Base-by-base conservation (phyloP, 2,888 invertebrate genomes). In the Abrostola triplasia region DNA sequence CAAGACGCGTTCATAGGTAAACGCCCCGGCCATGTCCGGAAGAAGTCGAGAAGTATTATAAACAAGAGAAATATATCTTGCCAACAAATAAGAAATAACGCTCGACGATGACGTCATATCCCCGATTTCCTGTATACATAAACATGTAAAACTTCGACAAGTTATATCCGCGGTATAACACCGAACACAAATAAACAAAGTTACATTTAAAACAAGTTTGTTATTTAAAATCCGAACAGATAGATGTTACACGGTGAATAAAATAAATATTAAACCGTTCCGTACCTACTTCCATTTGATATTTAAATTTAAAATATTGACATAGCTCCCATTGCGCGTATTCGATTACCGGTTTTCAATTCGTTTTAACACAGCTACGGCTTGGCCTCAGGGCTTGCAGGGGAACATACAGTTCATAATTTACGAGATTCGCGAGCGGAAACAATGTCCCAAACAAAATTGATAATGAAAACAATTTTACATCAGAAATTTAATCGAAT, bases 341-440 rank as follows among this genome's bases (percentile, higher is more conserved):
- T 93, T 93, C 93, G 94, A 94, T 94, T 93, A 93, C 93, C 91
- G 91, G 92, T 92, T 88, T 93, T 92, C 92, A 92, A 93, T 93
- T 91, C 90, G 90, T 89, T 93, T 92, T 91, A 91, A 93, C 90
- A 88, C 84, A 85, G 85, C 84, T 85, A 85, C 87, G 84, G 87
- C 83, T 83, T 81, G 82, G 90, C 93, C 90, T 83, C 82, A 86
- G 91, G 94, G 92, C 90, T 84, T 85, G 86, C 85, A 85, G 85
- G 86, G 84, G 85, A 89, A 89, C 92, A 90, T 90, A 91, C 89
- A 88, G 90, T 90, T 86, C 89, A 92, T 93, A 92, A 93, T 94
- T 93, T 90, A 93, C 92, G 88, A 87, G 90, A 87, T 88, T 87
- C 91, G 85, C 86, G 83, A 87, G 83, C 89, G 88, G 89, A 90